These are phyloP conservation scores for Lycaena phlaeas DNA, from an alignment of 2,888 invertebrate genomes.

Conservation along the genomic window DNA sequence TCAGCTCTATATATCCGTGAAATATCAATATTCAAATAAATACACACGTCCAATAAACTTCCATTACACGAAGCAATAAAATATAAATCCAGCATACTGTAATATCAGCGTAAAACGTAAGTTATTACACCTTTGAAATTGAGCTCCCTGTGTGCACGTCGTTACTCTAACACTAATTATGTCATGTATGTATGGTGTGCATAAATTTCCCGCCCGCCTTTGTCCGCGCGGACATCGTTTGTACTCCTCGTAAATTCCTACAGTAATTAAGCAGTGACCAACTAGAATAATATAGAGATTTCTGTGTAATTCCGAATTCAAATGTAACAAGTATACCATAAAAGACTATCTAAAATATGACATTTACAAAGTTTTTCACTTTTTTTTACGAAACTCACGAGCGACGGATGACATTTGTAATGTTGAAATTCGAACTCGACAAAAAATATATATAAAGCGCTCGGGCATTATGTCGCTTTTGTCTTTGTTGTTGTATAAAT, in stretches of 20 bases:
- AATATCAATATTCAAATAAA: too few species aligned
- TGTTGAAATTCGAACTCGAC: too few species aligned
- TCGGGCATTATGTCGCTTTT: too few species aligned
- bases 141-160: constrained; percentile 11
- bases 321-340: not conserved
- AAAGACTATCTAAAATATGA: too few species aligned
- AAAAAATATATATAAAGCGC: too few species aligned
- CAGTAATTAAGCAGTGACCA: constrained; percentile 22
- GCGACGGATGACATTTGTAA: too few species aligned
- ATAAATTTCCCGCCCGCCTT: constrained; percentile 19
- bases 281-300: constrained; percentile 7
- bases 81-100: not conserved
- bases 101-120: not conserved
- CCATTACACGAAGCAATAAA: not conserved
- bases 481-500: too few species aligned
- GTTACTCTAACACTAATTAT: constrained; percentile 19
- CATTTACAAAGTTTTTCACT: too few species aligned
- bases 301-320: not conserved
- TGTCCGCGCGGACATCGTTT: constrained; percentile 18
- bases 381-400: too few species aligned
- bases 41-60: too few species aligned
- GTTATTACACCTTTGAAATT: constrained; percentile 8
- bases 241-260: constrained; percentile 23
- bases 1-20: too few species aligned
- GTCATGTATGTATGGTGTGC: constrained; percentile 14